Percentiles rank a stretch among this genome's conserved stretches.
Evolutionary conservation across 2,797 vertebrate species (phyloP).

Genomic region (Centropyge bicolor): DNA sequence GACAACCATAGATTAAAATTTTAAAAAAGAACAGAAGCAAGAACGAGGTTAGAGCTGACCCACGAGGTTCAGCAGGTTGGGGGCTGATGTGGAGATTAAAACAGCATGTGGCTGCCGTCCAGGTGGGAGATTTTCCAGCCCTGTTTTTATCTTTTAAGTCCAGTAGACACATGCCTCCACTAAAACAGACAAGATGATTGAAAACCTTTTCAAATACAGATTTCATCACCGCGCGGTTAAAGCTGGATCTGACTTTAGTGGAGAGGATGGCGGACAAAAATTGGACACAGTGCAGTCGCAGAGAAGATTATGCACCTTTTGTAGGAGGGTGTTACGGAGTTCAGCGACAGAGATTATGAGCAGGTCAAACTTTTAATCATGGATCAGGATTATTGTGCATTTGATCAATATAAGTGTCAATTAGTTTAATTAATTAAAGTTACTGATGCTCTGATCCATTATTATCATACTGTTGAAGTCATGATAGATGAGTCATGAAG

Average conservation of each 20-base stretch:
- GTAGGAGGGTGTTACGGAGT: background rate
- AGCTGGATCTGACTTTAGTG: slow-evolving; percentile 12
- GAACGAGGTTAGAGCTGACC: background rate
- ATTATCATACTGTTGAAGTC: background rate
- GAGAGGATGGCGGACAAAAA: slow-evolving; percentile 2
- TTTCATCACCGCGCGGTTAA: slow-evolving; percentile 27
- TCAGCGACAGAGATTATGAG: slow-evolving; percentile 1
- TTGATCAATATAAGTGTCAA: slow-evolving; percentile 11
- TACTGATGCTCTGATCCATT: background rate
- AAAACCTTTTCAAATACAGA: slow-evolving; percentile 43
- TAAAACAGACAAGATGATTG: slow-evolving; percentile 46
- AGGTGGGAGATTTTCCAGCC: slow-evolving; percentile 36
- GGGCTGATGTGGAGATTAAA: slow-evolving; percentile 57
- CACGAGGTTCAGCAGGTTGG: background rate
- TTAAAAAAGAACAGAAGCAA: background rate
- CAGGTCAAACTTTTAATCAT: background rate
- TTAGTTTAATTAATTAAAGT: background rate
- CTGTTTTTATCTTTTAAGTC: slow-evolving; percentile 51
- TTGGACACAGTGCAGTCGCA: slow-evolving; percentile 1
- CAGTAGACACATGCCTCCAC: slow-evolving; percentile 21
- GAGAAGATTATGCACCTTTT: slow-evolving; percentile 33
- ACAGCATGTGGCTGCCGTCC: slow-evolving; percentile 37
- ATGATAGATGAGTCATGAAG: background rate
- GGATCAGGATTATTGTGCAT: slow-evolving; percentile 25
- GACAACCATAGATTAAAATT: slow-evolving; percentile 9